Evolutionary conservation across 2,113 vertebrate genomes (phyloP).

Genomic region (Egretta garzetta): DNA sequence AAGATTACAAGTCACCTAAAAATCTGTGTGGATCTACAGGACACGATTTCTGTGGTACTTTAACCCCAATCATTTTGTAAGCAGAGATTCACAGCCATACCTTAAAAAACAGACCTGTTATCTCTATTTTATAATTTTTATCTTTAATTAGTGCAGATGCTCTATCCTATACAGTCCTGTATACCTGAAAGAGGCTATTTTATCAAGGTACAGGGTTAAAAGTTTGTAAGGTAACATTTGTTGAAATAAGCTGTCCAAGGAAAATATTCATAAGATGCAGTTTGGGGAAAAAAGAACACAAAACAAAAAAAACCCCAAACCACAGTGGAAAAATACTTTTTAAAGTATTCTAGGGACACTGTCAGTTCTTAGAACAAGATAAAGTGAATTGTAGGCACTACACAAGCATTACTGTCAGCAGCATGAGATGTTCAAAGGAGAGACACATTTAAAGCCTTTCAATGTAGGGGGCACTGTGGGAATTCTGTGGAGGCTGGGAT

Average conservation of each 20-base stretch:
- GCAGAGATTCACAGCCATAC: not conserved
- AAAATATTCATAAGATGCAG: not conserved
- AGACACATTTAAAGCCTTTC: constrained; percentile 26
- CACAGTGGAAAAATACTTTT: too few relatives aligned
- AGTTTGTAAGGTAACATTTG: not conserved
- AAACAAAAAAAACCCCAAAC: too few relatives aligned
- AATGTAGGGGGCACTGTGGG: not conserved
- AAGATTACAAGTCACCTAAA: not conserved
- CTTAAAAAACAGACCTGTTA: not conserved
- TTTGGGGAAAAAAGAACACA: too few relatives aligned
- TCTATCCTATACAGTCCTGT: not conserved
- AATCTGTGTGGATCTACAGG: not conserved
- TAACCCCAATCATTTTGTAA: not conserved
- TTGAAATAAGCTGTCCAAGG: not conserved
- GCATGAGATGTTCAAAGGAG: not conserved
- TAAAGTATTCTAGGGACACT: constrained; percentile 9
- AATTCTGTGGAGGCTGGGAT: not conserved
- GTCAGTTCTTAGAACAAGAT: not conserved
- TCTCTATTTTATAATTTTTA: not conserved
- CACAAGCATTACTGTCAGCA: constrained; percentile 21
- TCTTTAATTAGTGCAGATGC: not conserved
- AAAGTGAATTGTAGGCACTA: not conserved
- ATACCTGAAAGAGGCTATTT: not conserved
- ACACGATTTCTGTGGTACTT: not conserved
- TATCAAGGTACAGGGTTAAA: not conserved